These are phyloP conservation scores for Molossus alvarezi DNA, from an alignment of 2,797 vertebrate genomes.

Conservation along the genomic window DNA sequence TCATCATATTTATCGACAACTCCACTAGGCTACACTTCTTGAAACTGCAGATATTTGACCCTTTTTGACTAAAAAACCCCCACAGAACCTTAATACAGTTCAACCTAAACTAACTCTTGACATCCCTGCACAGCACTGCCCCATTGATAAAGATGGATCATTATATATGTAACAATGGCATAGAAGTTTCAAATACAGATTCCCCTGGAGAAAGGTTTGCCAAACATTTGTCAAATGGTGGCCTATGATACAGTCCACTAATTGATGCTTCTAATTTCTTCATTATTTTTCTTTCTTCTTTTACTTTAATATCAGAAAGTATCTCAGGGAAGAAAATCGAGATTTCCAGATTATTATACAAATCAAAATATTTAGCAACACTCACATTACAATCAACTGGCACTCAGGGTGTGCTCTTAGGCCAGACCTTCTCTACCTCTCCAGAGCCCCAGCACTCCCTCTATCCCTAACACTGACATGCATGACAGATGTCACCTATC, in stretches of 20 bases:
- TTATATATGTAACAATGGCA: background rate
- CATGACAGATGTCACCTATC: background rate
- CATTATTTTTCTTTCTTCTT: background rate
- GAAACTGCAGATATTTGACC: background rate
- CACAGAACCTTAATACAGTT: background rate
- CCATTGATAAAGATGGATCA: background rate
- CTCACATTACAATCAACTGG: background rate
- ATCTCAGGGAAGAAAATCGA: background rate
- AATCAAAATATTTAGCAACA: background rate
- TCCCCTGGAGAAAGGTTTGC: background rate
- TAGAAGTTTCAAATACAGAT: background rate
- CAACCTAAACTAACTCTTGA: slow-evolving; percentile 9
- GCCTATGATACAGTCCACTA: background rate
- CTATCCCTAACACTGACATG: background rate
- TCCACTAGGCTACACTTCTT: background rate
- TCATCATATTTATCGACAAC: background rate
- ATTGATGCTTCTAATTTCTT: background rate
- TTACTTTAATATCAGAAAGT: slow-evolving; percentile 12
- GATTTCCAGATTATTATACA: slow-evolving; percentile 19
- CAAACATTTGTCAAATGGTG: background rate
- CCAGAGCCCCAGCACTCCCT: background rate
- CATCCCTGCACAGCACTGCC: background rate
- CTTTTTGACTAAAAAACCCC: background rate
- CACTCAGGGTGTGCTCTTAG: background rate
- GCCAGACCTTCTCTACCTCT: background rate